phyloP scores from a whole-genome alignment of 2,888 invertebrate species.

The Agrochola litura region DNA sequence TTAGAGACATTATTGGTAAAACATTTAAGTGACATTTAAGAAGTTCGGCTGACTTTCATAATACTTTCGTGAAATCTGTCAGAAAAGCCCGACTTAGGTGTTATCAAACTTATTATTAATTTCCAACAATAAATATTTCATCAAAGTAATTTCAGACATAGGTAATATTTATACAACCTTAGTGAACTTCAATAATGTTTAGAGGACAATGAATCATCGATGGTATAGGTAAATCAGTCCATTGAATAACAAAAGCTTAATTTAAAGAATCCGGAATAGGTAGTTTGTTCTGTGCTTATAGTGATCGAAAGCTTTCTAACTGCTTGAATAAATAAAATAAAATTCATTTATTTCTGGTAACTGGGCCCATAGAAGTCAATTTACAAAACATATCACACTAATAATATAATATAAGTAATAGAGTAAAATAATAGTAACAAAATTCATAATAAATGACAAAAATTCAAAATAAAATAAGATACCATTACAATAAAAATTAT shows the following conservation, averaged over 20 bases:
- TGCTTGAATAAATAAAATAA: background rate
- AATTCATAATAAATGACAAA: too few relatives aligned
- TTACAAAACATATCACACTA: too few relatives aligned
- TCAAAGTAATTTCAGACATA: background rate
- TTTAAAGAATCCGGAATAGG: background rate
- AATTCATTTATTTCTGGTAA: too few relatives aligned
- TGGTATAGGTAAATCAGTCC: background rate
- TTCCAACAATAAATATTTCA: background rate
- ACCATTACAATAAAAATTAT: too few relatives aligned
- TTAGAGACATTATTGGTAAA: background rate
- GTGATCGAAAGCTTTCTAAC: background rate
- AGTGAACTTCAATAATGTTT: background rate
- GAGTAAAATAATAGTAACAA: too few relatives aligned
- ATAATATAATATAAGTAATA: too few relatives aligned
- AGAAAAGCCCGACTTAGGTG: background rate
- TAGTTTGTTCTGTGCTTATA: background rate
- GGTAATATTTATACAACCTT: background rate
- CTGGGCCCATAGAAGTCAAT: too few relatives aligned
- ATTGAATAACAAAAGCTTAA: background rate
- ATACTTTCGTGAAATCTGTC: background rate
- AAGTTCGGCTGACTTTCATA: background rate
- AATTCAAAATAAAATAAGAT: too few relatives aligned
- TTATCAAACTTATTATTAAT: background rate
- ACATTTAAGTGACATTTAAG: background rate
- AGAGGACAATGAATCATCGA: background rate